Percentiles rank a stretch among this genome's conserved stretches.
Evolutionary conservation across 1,140 invertebrate species (phyloP).

Genomic region (Nasonia giraulti): DNA sequence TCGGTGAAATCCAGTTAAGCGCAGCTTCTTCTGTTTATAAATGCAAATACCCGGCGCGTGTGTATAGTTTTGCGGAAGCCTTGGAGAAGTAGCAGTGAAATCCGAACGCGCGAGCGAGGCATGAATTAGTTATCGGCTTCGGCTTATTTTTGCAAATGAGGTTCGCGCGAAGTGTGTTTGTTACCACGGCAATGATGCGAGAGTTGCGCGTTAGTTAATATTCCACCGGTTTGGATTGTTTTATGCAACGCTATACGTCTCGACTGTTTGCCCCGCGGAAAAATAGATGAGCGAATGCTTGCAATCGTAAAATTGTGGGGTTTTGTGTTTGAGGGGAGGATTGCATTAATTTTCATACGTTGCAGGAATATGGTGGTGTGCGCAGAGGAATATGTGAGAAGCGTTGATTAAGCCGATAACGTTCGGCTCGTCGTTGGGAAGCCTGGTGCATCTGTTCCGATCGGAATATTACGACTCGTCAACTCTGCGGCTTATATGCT

Average conservation of each 20-base stretch:
- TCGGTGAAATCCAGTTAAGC: slow-evolving; percentile 42
- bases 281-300: too few relatives aligned
- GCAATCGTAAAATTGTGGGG: too few relatives aligned
- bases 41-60: background rate
- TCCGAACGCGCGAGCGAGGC: background rate
- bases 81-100: background rate
- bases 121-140: slow-evolving; percentile 24
- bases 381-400: too few relatives aligned
- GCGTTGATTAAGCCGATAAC: too few relatives aligned
- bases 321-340: too few relatives aligned
- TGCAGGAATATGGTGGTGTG: too few relatives aligned
- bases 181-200: background rate
- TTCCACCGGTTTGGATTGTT: background rate
- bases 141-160: slow-evolving; percentile 20
- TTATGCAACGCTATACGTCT: background rate
- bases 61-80: background rate
- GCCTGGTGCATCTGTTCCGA: too few relatives aligned
- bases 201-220: background rate
- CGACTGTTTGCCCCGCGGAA: background rate
- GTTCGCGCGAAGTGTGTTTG: background rate
- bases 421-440: too few relatives aligned
- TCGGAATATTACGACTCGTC: too few relatives aligned
- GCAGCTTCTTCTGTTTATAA: slow-evolving; percentile 35
- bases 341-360: too few relatives aligned
- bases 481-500: too few relatives aligned